Evolutionary conservation across 2,888 invertebrate genomes (phyloP), one percentile per base, ranked within the genome.

Genomic region (Stenodera caucasica): DNA sequence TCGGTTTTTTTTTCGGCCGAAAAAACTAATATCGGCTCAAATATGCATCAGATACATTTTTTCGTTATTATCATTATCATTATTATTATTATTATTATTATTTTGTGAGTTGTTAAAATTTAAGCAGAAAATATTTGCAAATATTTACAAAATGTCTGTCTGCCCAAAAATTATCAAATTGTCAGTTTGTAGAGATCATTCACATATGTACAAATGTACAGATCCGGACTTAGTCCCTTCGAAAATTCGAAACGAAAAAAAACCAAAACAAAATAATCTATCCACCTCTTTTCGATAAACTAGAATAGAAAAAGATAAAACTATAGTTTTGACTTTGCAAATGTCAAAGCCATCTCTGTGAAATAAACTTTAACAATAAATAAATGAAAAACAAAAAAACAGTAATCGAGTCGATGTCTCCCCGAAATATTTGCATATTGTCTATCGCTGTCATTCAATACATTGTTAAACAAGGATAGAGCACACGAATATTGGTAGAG

Each of bases 281-380:
- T n/a, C n/a, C 9, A 72, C 70, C 68, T 63, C 63, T 63, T 60
- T 58, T 30, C 14, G 11, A 9, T 21, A 15, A 21, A 45, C 21
- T 45, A 45, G 3, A 45, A 21, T 11, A 11, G 11, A 21, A 21
- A 37, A 37, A 45, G 21, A 15, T 8, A 21, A 8, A 26, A 3
- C 3, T 26, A 26, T 5, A 26, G 9, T 18, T 40, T 40, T 40
- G 37, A 40, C 37, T 40, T 40, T 40, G 0, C 8, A 8, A 18
- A 40, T 18, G 37, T 40, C 37, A 40, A 40, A 40, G 18, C 37
- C 37, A 40, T 40, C 37, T 40, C 18, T 15, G 37, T 15, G 50
- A 30, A 29, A 30, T 26, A 2, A 12, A 7, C 21, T 26, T 12
- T 21, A 15, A 18, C 5, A 21, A n/a, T 8, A 7, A 21, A 21